Evolutionary conservation across 2,113 vertebrate genomes (phyloP).

Genomic region (Mola mola): DNA sequence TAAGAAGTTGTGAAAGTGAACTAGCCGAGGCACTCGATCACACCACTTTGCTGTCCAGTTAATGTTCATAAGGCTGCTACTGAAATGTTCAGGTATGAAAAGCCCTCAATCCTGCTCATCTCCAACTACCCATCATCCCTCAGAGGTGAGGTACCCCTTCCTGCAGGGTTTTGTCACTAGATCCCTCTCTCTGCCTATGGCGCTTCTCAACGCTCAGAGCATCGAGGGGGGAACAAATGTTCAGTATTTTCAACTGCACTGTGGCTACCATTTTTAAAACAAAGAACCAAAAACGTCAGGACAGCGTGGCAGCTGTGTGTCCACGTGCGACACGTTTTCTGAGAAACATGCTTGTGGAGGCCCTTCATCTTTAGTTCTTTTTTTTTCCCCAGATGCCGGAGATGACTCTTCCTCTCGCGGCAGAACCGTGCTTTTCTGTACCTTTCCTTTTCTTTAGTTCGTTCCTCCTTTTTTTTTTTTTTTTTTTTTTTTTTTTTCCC

Average conservation of each 20-base stretch:
- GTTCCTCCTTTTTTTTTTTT: neutral
- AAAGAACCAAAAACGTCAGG: no score
- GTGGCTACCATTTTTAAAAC: no score
- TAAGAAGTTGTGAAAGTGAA: no score
- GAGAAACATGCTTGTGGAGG: neutral
- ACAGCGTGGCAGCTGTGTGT: no score
- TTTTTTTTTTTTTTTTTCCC: neutral
- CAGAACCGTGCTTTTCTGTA: conserved; percentile 43
- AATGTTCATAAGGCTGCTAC: neutral
- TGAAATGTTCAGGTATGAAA: conserved; percentile 40
- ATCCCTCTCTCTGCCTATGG: no score
- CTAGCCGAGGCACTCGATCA: no score
- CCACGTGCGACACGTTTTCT: no score
- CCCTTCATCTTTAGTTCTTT: neutral
- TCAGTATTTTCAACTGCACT: neutral
- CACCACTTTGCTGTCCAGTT: neutral
- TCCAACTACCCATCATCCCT: neutral
- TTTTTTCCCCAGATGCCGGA: neutral
- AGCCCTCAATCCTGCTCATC: neutral
- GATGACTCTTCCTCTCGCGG: conserved; percentile 11
- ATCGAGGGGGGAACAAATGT: neutral
- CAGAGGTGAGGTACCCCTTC: conserved; percentile 11
- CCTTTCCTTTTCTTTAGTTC: conserved; percentile 11
- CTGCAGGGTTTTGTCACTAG: no score
- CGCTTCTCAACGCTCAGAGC: no score